Evolutionary conservation across 2,113 vertebrate genomes (phyloP).

Genomic region (Rafetus swinhoei): DNA sequence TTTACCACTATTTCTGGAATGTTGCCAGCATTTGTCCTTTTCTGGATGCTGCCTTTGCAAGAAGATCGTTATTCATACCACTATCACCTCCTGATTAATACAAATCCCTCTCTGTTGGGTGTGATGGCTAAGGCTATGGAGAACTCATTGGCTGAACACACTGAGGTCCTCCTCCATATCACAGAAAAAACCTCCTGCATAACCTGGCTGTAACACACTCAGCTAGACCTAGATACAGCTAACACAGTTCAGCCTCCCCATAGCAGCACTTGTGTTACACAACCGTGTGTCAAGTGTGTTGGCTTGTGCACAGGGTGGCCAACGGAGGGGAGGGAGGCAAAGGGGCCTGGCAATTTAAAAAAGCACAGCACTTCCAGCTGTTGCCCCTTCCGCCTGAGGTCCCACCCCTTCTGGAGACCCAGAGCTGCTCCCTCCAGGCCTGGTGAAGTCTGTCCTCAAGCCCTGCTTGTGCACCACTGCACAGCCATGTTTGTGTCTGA

Average conservation of each 20-base stretch:
- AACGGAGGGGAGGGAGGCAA: too few relatives aligned
- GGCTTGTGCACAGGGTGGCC: not conserved
- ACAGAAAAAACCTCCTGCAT: not conserved
- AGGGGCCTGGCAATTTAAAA: too few relatives aligned
- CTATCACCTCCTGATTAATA: not conserved
- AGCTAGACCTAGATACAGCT: not conserved
- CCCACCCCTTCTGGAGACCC: too few relatives aligned
- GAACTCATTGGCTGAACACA: not conserved
- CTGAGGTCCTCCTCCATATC: not conserved
- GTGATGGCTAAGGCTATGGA: not conserved
- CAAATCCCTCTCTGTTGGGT: not conserved
- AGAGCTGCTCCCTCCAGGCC: too few relatives aligned
- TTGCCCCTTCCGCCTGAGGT: too few relatives aligned
- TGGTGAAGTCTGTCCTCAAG: too few relatives aligned
- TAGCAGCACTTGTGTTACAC: not conserved
- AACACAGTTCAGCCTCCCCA: too few relatives aligned
- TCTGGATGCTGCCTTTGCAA: not conserved
- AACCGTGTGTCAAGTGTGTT: too few relatives aligned
- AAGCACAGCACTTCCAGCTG: too few relatives aligned
- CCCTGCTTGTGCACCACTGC: not conserved
- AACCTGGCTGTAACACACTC: not conserved
- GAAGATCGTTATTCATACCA: not conserved
- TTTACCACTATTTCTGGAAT: not conserved
- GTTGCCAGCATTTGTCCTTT: not conserved
- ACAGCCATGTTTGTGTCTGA: accelerated